phyloP scores from a whole-genome alignment of 92 coral and sea anemone genomes.

The Phenganax stokvisi region DNA sequence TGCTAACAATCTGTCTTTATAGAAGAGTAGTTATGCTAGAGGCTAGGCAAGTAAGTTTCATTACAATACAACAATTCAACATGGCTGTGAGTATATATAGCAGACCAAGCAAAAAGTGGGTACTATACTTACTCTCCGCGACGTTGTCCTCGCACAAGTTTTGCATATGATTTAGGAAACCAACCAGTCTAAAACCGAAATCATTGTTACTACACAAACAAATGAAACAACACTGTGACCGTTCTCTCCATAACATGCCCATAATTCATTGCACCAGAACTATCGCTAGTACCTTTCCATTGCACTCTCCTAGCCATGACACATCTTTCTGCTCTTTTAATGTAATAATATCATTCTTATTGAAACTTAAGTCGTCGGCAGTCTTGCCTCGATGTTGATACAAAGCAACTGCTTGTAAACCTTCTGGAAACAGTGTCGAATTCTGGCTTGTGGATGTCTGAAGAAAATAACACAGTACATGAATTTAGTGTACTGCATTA shows the following conservation, averaged over 20 bases:
- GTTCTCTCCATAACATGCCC: neutral
- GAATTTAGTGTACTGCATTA: neutral
- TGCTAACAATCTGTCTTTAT: neutral
- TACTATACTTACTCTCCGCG: constrained; percentile 29
- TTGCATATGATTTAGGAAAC: constrained; percentile 42
- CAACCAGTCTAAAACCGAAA: constrained; percentile 26
- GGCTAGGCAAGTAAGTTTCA: too few species aligned
- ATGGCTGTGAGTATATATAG: too few species aligned
- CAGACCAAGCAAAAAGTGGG: neutral
- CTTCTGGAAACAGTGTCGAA: constrained; percentile 54
- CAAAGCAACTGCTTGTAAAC: constrained; percentile 68
- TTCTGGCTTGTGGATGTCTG: neutral
- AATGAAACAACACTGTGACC: neutral
- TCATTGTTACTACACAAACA: neutral
- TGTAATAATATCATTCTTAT: constrained; percentile 73
- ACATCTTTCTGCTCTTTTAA: constrained; percentile 85
- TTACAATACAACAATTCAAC: too few species aligned
- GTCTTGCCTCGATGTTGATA: constrained; percentile 84
- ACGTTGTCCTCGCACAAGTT: constrained; percentile 36
- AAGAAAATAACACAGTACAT: neutral
- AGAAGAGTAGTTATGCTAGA: neutral
- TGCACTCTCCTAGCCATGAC: constrained; percentile 95
- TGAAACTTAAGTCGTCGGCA: constrained; percentile 76
- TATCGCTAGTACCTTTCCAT: constrained; percentile 51
- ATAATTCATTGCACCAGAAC: neutral